Conservation (phyloP, 1,140 invertebrate species). For the Oscheius sp. region DNA sequence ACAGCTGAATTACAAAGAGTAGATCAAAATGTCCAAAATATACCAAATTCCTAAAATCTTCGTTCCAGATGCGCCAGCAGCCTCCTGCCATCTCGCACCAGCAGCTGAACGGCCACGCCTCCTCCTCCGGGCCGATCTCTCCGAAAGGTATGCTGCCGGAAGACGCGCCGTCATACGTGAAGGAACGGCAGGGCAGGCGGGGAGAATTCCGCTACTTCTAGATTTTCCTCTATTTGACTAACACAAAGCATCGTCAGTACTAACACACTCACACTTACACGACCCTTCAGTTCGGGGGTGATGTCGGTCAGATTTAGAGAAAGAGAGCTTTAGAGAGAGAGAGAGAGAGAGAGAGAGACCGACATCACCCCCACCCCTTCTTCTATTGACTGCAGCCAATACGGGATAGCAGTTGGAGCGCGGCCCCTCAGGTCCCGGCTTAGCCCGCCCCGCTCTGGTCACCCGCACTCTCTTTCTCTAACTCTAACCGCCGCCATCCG, state of each 20-base stretch:
- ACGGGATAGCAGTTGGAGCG: no score
- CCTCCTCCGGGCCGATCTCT: constrained; percentile 9
- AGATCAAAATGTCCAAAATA: no score
- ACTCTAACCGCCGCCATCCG: no score
- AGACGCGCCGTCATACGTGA: constrained; percentile 58
- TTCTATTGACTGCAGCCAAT: no score
- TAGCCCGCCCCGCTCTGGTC: no score
- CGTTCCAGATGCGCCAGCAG: constrained; percentile 8
- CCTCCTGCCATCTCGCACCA: neutral
- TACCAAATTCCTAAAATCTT: neutral
- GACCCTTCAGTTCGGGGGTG: constrained; percentile 15
- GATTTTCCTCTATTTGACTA: constrained; percentile 12
- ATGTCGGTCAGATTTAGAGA: no score
- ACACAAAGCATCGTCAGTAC: constrained; percentile 1
- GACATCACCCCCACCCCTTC: no score
- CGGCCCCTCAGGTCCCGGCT: no score
- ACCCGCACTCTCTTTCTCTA: no score
- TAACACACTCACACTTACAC: constrained; percentile 4
- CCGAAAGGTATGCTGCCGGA: constrained; percentile 52
- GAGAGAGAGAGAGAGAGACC: no score
- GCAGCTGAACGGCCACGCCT: constrained; percentile 25
- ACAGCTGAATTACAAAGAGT: no score
- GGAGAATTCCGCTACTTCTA: constrained; percentile 92
- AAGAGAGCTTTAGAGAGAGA: no score
- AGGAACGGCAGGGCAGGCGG: constrained; percentile 81